Conservation (phyloP, 2,113 vertebrate genomes). For the Cochlearius cochlearius region DNA sequence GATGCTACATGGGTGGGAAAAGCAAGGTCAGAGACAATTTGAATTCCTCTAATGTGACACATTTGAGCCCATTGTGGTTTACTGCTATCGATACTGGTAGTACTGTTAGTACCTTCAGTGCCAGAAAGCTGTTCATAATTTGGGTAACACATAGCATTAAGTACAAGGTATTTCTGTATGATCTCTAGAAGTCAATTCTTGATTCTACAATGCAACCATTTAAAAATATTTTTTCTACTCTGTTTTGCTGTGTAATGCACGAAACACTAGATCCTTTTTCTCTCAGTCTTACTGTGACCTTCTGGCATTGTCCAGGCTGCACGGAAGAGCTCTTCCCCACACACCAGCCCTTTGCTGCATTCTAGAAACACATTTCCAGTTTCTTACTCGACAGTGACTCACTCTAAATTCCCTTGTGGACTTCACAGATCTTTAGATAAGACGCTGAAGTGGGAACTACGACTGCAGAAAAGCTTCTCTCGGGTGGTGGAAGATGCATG, state of each 20-base stretch:
- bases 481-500: not conserved
- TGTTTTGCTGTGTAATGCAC: not conserved
- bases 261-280: not conserved
- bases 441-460: not conserved
- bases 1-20: rapidly evolving
- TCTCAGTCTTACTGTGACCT: not conserved
- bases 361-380: not conserved
- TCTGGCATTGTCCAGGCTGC: not conserved
- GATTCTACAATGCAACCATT: not conserved
- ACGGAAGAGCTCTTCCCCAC: not conserved
- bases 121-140: not conserved
- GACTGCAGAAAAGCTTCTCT: not conserved
- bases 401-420: not conserved
- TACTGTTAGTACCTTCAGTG: not conserved
- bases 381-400: not conserved
- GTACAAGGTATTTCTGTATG: not conserved
- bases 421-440: not conserved
- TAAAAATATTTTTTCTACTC: not conserved
- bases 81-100: not conserved
- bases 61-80: not conserved
- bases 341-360: not conserved
- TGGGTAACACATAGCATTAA: not conserved
- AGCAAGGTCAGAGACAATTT: not conserved
- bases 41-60: not conserved
- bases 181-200: not conserved